phyloP scores from a whole-genome alignment of 2,888 invertebrate genomes.

The Acrobasis suavella region DNA sequence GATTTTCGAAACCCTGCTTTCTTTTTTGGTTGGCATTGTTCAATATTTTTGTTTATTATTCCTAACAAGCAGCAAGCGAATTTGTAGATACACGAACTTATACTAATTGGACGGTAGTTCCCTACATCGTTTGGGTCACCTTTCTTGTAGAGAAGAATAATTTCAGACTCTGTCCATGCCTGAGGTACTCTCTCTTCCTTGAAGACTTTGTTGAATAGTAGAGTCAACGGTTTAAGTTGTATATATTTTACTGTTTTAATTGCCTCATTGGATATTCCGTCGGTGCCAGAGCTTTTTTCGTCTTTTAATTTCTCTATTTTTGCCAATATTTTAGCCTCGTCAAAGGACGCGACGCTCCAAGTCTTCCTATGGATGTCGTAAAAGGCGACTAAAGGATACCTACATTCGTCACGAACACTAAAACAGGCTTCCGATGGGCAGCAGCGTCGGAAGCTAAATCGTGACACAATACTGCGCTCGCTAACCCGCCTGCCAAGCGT shows the following conservation, averaged over 20 bases:
- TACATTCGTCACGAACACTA: no score
- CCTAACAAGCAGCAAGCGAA: background rate
- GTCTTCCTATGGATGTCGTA: no score
- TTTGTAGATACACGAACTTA: no score
- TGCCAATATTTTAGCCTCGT: background rate
- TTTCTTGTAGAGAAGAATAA: background rate
- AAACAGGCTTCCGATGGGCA: no score
- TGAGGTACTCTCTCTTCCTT: no score
- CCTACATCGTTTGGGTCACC: no score
- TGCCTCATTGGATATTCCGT: background rate
- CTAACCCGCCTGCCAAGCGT: no score
- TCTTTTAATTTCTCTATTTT: slow-evolving; percentile 1
- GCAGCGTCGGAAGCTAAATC: no score
- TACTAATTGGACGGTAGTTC: background rate
- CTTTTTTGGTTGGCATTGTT: background rate
- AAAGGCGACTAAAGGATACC: no score
- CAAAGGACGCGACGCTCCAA: no score
- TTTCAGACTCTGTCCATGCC: background rate
- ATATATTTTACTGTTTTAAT: background rate
- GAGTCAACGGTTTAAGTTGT: background rate
- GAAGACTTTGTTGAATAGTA: no score
- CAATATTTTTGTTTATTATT: background rate
- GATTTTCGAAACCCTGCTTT: background rate
- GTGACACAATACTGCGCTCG: no score
- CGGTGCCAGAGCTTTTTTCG: background rate